Percentiles rank a stretch among this genome's conserved stretches.
These are phyloP conservation scores for Gymnarchus niloticus DNA, from an alignment of 2,113 vertebrate genomes.

Conservation along the genomic window DNA sequence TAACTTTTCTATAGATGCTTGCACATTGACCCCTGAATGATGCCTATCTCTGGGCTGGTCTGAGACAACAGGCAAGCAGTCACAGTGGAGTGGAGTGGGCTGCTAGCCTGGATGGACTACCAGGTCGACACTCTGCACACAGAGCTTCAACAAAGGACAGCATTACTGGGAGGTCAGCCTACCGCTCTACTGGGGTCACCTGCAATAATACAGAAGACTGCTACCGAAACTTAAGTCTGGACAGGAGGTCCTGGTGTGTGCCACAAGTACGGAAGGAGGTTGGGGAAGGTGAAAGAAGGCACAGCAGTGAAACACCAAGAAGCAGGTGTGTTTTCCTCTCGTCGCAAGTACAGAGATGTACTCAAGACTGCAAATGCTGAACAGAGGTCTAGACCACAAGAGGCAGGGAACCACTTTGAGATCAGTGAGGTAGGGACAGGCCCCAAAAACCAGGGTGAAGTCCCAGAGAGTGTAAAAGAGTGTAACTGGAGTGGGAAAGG, in stretches of 20 bases:
- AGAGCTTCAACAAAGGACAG: slow-evolving; percentile 47
- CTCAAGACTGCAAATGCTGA: not conserved
- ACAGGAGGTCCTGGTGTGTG: slow-evolving; percentile 21
- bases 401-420: not conserved
- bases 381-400: not conserved
- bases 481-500: not conserved
- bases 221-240: slow-evolving; percentile 26
- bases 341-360: too few species aligned
- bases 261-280: not conserved
- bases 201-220: slow-evolving; percentile 6
- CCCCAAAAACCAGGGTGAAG: not conserved
- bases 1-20: slow-evolving; percentile 21
- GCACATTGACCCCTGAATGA: slow-evolving; percentile 13
- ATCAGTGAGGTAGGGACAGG: not conserved
- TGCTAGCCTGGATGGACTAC: slow-evolving; percentile 29
- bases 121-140: slow-evolving; percentile 15
- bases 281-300: not conserved
- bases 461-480: not conserved
- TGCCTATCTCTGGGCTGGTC: slow-evolving; percentile 20
- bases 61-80: slow-evolving; percentile 15
- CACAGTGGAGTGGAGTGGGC: slow-evolving; percentile 17
- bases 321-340: too few species aligned
- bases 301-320: not conserved
- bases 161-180: slow-evolving; percentile 17
- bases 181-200: slow-evolving; percentile 25